Evolutionary conservation across 2,888 invertebrate species (phyloP), one percentile per base, ranked within the genome.

Genomic region (Malthinus flaveolus): DNA sequence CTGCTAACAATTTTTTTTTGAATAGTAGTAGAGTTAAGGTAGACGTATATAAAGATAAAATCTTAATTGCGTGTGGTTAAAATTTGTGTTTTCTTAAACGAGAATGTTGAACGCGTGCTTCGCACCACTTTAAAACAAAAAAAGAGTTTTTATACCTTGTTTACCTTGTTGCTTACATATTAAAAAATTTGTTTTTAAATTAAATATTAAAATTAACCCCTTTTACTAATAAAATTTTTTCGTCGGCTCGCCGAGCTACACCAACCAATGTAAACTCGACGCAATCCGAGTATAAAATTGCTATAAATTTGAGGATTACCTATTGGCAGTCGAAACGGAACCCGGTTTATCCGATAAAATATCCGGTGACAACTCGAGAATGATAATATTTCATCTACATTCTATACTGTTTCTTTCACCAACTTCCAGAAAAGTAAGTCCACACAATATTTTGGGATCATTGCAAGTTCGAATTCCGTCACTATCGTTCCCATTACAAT

Each of bases 281-380:
- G 5, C 23, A 23, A 23, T 42, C 61, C 62, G 66, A 62, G 73
- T 71, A 75, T 74, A 74, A 75, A 73, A 74, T 68, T 63, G 67
- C 69, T 68, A 74, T 76, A 76, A 76, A 76, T 76, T 73, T 66
- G 58, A 59, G 72, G 76, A 71, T 76, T 76, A 76, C 71, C 73
- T 70, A 76, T 76, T 72, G 76, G 71, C 74, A 73, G 73, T 71
- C 72, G 71, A 69, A 72, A 70, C 71, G 65, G 71, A 71, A 70
- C 68, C 65, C 64, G 66, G 71, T 73, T 74, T 72, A 75, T 75
- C 75, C 75, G 73, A 71, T 75, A 72, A 74, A 73, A 74, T 73
- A 75, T 74, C 74, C 73, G 71, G 70, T 71, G 73, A 74, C 74
- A 73, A 72, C 65, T 69, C 62, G 64, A 69, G 73, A 73, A 72